Percentiles rank a stretch among this genome's conserved stretches.
These are phyloP conservation scores for Plagiodera versicolora DNA, from an alignment of 2,888 invertebrate species.

Conservation along the genomic window DNA sequence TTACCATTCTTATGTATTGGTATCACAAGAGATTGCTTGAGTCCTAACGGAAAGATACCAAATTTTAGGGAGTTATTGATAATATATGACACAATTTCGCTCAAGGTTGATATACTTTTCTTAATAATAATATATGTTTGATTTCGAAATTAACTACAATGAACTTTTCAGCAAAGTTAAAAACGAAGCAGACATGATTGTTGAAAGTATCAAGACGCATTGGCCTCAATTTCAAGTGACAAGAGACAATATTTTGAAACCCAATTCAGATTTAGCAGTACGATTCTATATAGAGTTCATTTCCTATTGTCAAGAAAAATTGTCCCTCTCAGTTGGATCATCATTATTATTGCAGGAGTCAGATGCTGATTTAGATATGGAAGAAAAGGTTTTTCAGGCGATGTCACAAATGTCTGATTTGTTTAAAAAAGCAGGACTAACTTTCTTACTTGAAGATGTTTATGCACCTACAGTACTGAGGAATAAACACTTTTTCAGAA, in stretches of 20 bases:
- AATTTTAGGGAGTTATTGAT: too few species aligned
- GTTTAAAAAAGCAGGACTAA: constrained; percentile 5
- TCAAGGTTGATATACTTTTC: too few species aligned
- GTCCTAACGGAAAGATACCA: too few species aligned
- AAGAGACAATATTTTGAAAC: constrained; percentile 2
- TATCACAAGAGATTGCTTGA: too few species aligned
- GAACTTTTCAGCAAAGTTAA: not conserved
- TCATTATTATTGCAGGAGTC: not conserved
- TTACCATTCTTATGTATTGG: too few species aligned
- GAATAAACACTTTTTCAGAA: constrained; percentile 3
- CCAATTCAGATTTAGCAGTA: constrained; percentile 7
- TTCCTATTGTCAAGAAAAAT: constrained; percentile 1
- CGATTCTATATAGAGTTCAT: constrained; percentile 9
- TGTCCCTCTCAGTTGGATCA: not conserved
- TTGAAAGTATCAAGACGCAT: not conserved
- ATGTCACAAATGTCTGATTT: constrained; percentile 4
- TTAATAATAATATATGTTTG: too few species aligned
- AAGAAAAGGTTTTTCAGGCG: constrained; percentile 5
- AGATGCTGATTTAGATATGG: constrained; percentile 2
- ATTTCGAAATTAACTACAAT: too few species aligned
- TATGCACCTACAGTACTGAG: constrained; percentile 4
- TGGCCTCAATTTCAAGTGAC: constrained; percentile 5
- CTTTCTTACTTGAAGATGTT: constrained; percentile 1
- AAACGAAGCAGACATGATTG: not conserved
- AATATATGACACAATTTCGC: too few species aligned